Evolutionary conservation across 1,140 invertebrate genomes (phyloP).

Genomic region (Mylabris phalerata): DNA sequence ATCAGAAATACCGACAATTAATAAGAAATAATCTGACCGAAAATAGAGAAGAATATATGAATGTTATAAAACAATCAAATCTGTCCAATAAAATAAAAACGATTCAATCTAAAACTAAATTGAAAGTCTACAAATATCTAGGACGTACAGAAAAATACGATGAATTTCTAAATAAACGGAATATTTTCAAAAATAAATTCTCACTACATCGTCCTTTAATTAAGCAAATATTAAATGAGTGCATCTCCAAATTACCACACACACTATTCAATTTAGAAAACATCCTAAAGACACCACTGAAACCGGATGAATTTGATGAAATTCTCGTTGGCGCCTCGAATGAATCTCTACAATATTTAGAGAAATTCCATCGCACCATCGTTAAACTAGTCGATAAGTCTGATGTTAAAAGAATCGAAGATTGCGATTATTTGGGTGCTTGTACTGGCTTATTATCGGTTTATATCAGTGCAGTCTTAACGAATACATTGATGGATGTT

Average conservation of each 20-base stretch:
- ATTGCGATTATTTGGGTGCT: constrained; percentile 15
- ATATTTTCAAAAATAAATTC: constrained; percentile 47
- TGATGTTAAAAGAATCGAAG: neutral
- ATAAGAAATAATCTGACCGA: constrained; percentile 25
- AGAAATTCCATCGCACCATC: constrained; percentile 26
- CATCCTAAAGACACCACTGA: constrained; percentile 40
- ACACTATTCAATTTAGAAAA: constrained; percentile 16
- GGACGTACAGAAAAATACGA: constrained; percentile 52
- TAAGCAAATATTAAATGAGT: constrained; percentile 50
- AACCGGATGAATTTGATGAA: constrained; percentile 47
- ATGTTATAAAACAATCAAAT: constrained; percentile 22
- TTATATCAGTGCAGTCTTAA: constrained; percentile 22
- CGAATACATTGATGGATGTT: constrained; percentile 23
- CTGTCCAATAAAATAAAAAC: constrained; percentile 19
- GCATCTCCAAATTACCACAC: constrained; percentile 47
- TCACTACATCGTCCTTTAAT: constrained; percentile 55
- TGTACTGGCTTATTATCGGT: constrained; percentile 26
- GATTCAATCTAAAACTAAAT: neutral
- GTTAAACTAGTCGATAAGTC: constrained; percentile 17
- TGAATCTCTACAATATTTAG: constrained; percentile 8
- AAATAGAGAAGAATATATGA: constrained; percentile 19
- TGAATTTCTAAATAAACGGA: constrained; percentile 50
- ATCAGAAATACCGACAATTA: constrained; percentile 17
- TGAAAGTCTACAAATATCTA: constrained; percentile 44
- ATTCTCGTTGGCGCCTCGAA: constrained; percentile 39